Base-by-base conservation (phyloP, 1,140 invertebrate species). In the Coboldia fuscipes region DNA sequence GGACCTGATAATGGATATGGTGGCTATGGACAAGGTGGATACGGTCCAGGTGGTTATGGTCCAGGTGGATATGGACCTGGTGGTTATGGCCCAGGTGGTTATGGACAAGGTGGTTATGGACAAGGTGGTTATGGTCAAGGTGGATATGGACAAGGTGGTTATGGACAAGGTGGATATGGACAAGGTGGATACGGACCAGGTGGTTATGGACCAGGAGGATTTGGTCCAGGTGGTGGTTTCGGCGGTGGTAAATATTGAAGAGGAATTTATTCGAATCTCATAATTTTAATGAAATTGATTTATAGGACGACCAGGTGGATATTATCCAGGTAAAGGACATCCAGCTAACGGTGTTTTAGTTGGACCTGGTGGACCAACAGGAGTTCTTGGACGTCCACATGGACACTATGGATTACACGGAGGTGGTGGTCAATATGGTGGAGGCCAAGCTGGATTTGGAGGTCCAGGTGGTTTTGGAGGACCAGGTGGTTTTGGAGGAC, bases 341-440 rank as follows among this genome's bases (percentile, higher is more conserved):
- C 41, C 42, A 3, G 45, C 46, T 4, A 53, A 34, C 39, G 61
- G 65, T 4, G 43, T 69, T 5, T 46, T 70, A 2, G 62, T 65
- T 0, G 68, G 67, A 3, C 68, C 68, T 2, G 61, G 60, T 3
- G 65, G 65, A 34, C 65, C 65, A 6, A 65, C 60, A 0, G 63
- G 63, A 3, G 47, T 56, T 13, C 59, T 64, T 24, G 63, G 63
- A 2, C 35, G 51, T n/a, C 43, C 43, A 18, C 28, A 16, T 8
- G 6, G 6, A 4, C 15, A 16, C 13, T 19, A 12, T 12, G 3
- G 3, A 31, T 31, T 17, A 7, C 6, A 27, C 13, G 26, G 26
- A 20, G 26, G 16, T 18, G 39, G 36, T 24, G 46, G 44, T 26
- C 22, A 43, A 8, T 31, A 29, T 21, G 42, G 44, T 14, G 0